Percentiles rank a stretch among this genome's conserved stretches.
Conservation (phyloP, 1,140 invertebrate genomes). For the Ceratosolen solmsi region DNA sequence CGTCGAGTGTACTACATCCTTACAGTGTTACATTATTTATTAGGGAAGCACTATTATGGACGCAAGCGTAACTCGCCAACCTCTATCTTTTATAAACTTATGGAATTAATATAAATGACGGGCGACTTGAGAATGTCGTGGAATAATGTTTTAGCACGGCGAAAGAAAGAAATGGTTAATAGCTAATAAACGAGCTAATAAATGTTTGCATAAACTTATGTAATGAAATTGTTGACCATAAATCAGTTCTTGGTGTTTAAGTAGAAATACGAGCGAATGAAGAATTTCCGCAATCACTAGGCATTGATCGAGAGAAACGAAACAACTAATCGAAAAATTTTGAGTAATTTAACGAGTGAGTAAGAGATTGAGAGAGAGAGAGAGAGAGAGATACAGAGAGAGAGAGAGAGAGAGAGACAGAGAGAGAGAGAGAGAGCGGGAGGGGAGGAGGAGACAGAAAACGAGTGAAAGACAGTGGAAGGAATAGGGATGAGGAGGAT, state of each 20-base stretch:
- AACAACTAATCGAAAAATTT: constrained; percentile 15
- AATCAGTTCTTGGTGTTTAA: constrained; percentile 23
- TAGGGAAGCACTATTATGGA: no score
- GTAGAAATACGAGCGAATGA: constrained; percentile 5
- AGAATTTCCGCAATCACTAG: background rate
- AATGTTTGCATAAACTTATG: constrained; percentile 15
- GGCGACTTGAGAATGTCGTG: background rate
- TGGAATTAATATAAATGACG: background rate
- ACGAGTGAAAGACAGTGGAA: background rate
- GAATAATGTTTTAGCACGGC: background rate
- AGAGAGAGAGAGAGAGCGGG: background rate
- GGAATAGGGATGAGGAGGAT: background rate
- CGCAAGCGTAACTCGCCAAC: background rate
- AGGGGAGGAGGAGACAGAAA: background rate
- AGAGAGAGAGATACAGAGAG: background rate
- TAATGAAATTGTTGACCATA: constrained; percentile 4
- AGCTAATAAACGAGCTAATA: background rate
- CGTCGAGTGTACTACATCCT: no score
- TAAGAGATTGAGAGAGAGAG: background rate
- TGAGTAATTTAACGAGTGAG: background rate
- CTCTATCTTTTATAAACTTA: background rate
- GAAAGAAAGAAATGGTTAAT: background rate
- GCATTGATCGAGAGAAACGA: constrained; percentile 8
- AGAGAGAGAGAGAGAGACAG: background rate
- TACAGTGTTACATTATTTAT: no score